These are phyloP conservation scores for Hyles euphorbiae DNA, from an alignment of 1,140 invertebrate species.

Conservation along the genomic window DNA sequence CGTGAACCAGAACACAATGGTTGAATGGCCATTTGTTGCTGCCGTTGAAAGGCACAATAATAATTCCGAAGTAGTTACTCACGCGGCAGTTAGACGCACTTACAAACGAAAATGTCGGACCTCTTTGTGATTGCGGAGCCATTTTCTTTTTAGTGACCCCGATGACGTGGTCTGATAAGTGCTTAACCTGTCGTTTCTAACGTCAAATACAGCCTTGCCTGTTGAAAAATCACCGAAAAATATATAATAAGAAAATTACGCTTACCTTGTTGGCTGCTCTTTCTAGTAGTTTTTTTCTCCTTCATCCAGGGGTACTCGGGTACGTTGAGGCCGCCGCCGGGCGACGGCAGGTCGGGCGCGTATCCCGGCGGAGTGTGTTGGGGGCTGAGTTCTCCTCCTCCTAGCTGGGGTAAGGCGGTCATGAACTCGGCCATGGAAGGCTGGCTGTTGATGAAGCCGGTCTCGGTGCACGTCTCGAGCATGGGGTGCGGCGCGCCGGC, in stretches of 20 bases:
- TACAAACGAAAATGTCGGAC: constrained; percentile 51
- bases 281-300: constrained; percentile 95
- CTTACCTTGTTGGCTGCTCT: constrained; percentile 92
- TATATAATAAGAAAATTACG: constrained; percentile 17
- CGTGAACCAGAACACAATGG: constrained; percentile 74
- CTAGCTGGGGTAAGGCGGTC: constrained; percentile 85
- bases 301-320: constrained; percentile 98
- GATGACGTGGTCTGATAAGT: constrained; percentile 30
- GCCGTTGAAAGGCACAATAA: constrained; percentile 68
- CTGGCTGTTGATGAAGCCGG: constrained; percentile 93
- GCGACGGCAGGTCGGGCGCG: constrained; percentile 78
- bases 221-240: constrained; percentile 5
- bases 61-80: constrained; percentile 59
- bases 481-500: constrained; percentile 69
- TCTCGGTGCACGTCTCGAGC: constrained; percentile 79
- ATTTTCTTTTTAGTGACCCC: constrained; percentile 28
- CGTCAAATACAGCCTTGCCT: constrained; percentile 3
- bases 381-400: constrained; percentile 77
- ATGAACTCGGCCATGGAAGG: constrained; percentile 96
- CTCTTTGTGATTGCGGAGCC: constrained; percentile 32
- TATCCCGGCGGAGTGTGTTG: constrained; percentile 76
- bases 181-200: constrained; percentile 14
- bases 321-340: constrained; percentile 84
- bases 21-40: constrained; percentile 71
- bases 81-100: constrained; percentile 59